Percentiles rank a stretch among this genome's conserved stretches.
Conservation (phyloP, 1,140 invertebrate species). For the Trissolcus basalis region DNA sequence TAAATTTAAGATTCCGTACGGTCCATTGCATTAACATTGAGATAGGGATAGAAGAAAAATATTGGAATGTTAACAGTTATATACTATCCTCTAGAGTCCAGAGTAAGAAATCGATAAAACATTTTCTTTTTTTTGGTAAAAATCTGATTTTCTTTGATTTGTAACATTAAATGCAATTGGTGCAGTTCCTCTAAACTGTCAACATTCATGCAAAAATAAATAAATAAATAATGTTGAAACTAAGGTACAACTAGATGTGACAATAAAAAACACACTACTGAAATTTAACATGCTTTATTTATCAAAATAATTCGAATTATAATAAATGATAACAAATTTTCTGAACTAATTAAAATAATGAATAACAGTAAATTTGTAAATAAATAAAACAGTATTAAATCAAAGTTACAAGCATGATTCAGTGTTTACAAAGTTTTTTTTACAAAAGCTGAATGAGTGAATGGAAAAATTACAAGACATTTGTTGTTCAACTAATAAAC, state of each 20-base stretch:
- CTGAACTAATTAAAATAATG: too few species aligned
- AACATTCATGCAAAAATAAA: slow-evolving; percentile 1
- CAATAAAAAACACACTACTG: background rate
- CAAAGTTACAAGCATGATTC: too few species aligned
- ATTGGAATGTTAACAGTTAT: background rate
- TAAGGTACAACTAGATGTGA: background rate
- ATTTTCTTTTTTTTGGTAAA: background rate
- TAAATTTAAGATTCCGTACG: background rate
- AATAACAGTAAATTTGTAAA: too few species aligned
- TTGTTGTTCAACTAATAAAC: too few species aligned
- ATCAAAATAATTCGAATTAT: background rate
- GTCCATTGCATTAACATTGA: background rate
- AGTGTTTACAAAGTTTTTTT: too few species aligned
- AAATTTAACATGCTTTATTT: background rate
- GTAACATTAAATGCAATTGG: background rate
- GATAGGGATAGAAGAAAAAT: background rate
- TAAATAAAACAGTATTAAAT: too few species aligned
- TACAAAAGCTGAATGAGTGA: too few species aligned
- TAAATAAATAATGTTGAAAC: background rate
- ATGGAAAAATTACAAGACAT: too few species aligned
- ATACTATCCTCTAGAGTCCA: too few species aligned
- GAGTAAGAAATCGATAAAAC: too few species aligned
- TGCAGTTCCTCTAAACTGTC: background rate
- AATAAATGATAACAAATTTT: too few species aligned
- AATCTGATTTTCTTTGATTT: background rate